Conservation (phyloP, 2,113 vertebrate genomes). For the Glareola pratincola region DNA sequence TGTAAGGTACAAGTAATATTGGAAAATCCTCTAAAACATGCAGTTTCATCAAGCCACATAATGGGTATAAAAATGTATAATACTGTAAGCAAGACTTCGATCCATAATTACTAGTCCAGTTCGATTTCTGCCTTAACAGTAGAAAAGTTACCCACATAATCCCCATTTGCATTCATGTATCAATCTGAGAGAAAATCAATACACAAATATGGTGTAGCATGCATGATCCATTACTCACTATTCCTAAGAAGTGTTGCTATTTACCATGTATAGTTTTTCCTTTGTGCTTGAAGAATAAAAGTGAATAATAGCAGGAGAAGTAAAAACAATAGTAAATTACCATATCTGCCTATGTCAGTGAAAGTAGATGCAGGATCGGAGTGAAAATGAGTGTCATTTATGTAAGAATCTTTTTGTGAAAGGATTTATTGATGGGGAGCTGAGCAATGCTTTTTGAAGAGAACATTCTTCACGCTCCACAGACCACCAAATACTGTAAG, state of each 20-base stretch:
- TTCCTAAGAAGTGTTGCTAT: neutral
- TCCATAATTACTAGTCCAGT: neutral
- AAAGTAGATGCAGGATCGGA: neutral
- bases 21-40: neutral
- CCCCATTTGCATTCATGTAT: neutral
- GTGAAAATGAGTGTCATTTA: neutral
- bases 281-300: neutral
- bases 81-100: neutral
- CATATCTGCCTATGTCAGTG: neutral
- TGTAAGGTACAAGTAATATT: neutral
- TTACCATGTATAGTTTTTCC: neutral
- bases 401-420: neutral
- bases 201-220: neutral
- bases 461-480: neutral
- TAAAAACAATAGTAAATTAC: neutral
- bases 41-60: neutral
- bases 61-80: neutral
- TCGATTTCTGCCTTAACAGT: neutral
- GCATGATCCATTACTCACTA: neutral
- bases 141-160: neutral
- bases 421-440: neutral
- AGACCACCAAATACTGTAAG: neutral
- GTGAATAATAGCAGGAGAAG: neutral
- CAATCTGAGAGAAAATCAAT: neutral
- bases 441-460: neutral